Evolutionary conservation across 2,797 vertebrate genomes (phyloP), one percentile per base, ranked within the genome.

Genomic region (Lacerta viridis): DNA sequence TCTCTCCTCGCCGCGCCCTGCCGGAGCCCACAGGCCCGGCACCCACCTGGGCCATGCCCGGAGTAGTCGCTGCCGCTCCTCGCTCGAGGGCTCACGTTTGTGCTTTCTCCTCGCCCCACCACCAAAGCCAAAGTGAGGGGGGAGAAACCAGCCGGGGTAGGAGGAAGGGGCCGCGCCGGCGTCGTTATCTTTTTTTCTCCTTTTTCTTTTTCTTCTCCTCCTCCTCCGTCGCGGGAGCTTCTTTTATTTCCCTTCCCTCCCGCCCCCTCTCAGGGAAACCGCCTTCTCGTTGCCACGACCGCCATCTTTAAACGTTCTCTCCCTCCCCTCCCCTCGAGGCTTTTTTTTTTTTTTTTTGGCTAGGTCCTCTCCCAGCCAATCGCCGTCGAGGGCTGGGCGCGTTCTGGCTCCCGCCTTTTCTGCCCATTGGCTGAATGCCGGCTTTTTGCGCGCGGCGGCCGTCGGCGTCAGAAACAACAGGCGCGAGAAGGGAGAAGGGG

Each of bases 231-330:
- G 33, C 9, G 18, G 80, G 7, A 25, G 84, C 36, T 87, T 36
- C 41, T 29, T 29, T 33, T n/a, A 11, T n/a, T 33, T 59, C 27
- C 17, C 18, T 36, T 18, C 29, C 61, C 29, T 41, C 59, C 5
- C 36, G 7, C 29, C 74, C 55, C 75, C 75, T 43, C 78, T 80
- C 74, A 83, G 25, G 29, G 43, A 75, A 39, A 29, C 46, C 61
- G 39, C 64, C 68, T 50, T 43, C 68, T 25, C 55, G 59, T 18
- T 3, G 25, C 29, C 55, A 55, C 85, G 75, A 82, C 91, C 94
- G 93, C 95, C 95, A 95, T 95, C 95, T 95, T 95, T 93, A 93
- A 94, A 94, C 90, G 91, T 90, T 91, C 94, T 78, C 25, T 36
- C 87, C 79, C 81, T 59, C 13, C 43, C 81, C 61, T 76, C 59